Evolutionary conservation across 2,888 invertebrate genomes (phyloP).

Genomic region (Trichopoda pennipes): DNA sequence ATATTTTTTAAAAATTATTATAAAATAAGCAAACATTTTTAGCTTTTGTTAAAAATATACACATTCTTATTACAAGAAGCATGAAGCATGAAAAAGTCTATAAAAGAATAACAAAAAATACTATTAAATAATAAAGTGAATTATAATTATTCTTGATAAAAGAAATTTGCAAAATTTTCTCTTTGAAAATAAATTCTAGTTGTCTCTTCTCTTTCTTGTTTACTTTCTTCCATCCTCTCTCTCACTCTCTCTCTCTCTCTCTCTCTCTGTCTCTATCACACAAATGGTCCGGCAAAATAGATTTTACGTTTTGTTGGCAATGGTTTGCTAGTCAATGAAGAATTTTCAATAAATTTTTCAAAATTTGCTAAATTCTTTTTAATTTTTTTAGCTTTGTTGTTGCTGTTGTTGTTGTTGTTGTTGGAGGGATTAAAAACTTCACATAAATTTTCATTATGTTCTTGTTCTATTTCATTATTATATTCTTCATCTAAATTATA

Average conservation of each 20-base stretch:
- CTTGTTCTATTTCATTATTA: slow-evolving; percentile 64
- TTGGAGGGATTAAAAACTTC: slow-evolving; percentile 65
- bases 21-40: slow-evolving; percentile 16
- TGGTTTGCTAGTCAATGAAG: slow-evolving; percentile 75
- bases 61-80: slow-evolving; percentile 1
- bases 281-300: slow-evolving; percentile 80
- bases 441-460: slow-evolving; percentile 49
- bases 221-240: background rate
- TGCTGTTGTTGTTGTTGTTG: slow-evolving; percentile 60
- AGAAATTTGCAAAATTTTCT: slow-evolving; percentile 31
- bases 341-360: slow-evolving; percentile 78
- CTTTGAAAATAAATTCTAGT: background rate
- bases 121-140: slow-evolving; percentile 32
- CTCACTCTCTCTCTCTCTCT: slow-evolving; percentile 60
- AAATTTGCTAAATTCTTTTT: slow-evolving; percentile 76
- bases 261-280: slow-evolving; percentile 71
- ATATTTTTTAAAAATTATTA: slow-evolving; percentile 30
- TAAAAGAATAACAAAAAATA: slow-evolving; percentile 53
- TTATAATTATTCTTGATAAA: background rate
- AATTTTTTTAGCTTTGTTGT: slow-evolving; percentile 72
- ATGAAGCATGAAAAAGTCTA: background rate
- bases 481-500: slow-evolving; percentile 81
- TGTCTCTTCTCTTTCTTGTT: background rate
- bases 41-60: slow-evolving; percentile 7
- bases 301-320: slow-evolving; percentile 79